These are phyloP conservation scores for Mesoligia furuncula DNA, from an alignment of 2,888 invertebrate genomes.

Conservation along the genomic window DNA sequence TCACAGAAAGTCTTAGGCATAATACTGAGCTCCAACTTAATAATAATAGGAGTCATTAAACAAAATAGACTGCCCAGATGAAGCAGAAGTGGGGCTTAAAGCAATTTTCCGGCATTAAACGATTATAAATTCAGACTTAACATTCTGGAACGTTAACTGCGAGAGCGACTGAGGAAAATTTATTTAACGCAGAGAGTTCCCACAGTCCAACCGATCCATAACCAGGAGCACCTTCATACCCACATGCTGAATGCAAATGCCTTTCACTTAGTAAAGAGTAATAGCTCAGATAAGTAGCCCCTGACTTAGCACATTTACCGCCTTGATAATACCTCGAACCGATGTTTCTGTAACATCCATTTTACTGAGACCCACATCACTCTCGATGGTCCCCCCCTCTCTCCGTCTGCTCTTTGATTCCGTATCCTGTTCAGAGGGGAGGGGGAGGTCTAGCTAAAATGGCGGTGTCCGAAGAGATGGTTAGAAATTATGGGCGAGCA, in stretches of 20 bases:
- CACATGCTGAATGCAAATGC: slow-evolving; percentile 77
- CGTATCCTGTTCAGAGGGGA: slow-evolving; percentile 43
- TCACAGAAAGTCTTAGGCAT: slow-evolving; percentile 22
- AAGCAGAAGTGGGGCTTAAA: slow-evolving; percentile 45
- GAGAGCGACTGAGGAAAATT: slow-evolving; percentile 52
- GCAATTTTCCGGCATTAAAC: slow-evolving; percentile 60
- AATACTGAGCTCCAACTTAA: slow-evolving; percentile 33
- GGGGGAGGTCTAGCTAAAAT: slow-evolving; percentile 67
- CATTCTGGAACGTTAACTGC: slow-evolving; percentile 52
- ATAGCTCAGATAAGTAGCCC: slow-evolving; percentile 83
- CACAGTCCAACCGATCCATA: slow-evolving; percentile 53
- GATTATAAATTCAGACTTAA: slow-evolving; percentile 66
- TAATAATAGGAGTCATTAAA: slow-evolving; percentile 53
- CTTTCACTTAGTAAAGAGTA: slow-evolving; percentile 82
- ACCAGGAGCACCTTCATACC: slow-evolving; percentile 55
- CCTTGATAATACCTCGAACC: slow-evolving; percentile 79
- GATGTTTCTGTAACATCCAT: slow-evolving; percentile 76
- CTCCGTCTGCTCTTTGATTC: slow-evolving; percentile 48
- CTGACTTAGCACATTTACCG: slow-evolving; percentile 85
- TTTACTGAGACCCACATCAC: slow-evolving; percentile 67
- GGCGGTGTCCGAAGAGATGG: slow-evolving; percentile 71
- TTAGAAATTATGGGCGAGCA: slow-evolving; percentile 81
- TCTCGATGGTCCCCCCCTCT: slow-evolving; percentile 41
- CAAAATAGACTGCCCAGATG: slow-evolving; percentile 51
- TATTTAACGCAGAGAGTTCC: slow-evolving; percentile 54